Conservation (phyloP, 2,113 vertebrate species). For the Echinops telfairi region DNA sequence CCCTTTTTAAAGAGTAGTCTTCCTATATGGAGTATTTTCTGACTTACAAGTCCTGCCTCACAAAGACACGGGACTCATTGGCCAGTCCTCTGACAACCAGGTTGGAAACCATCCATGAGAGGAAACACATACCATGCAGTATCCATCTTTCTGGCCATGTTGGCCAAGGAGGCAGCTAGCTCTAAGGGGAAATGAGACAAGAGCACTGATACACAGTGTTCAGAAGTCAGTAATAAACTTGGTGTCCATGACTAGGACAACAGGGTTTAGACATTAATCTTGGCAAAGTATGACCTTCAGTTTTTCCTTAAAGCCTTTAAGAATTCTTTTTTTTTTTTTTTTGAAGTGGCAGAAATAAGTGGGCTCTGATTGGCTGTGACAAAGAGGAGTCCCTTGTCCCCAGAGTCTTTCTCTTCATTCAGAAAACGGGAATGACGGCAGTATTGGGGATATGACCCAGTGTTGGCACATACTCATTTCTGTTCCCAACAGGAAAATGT, state of each 20-base stretch:
- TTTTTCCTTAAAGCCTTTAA: neutral
- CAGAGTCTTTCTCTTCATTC: neutral
- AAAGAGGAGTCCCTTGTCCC: neutral
- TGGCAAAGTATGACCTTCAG: no score
- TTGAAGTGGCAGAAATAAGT: neutral
- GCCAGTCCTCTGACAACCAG: neutral
- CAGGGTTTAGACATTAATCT: no score
- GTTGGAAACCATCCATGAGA: neutral
- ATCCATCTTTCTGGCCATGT: neutral
- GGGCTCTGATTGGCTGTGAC: neutral
- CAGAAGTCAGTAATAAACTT: neutral
- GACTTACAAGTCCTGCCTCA: neutral
- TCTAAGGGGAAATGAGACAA: neutral
- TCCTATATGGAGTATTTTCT: neutral
- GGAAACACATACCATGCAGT: neutral
- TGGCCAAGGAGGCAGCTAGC: neutral
- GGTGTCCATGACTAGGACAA: neutral
- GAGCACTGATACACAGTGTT: neutral
- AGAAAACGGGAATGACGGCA: neutral
- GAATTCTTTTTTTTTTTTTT: neutral
- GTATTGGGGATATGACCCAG: neutral
- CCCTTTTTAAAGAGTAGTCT: neutral
- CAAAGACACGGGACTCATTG: neutral
- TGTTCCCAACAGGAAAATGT: no score
- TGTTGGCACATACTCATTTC: neutral